Conservation (phyloP, 2,888 invertebrate species). For the Gisinianus flammeolus region DNA sequence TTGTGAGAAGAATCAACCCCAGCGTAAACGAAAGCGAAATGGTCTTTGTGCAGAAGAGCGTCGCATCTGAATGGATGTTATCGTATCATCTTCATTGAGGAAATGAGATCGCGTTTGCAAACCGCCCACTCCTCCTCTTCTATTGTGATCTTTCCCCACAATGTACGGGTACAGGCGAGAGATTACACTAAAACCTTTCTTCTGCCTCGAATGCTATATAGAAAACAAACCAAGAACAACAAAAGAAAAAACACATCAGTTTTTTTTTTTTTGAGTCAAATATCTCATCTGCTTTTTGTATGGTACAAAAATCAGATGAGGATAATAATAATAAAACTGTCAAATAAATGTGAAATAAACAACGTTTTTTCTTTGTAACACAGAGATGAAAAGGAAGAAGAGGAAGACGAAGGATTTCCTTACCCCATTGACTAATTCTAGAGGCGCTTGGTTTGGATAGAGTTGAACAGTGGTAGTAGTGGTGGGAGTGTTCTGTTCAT, state of each 20-base stretch:
- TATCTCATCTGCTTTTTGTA: no score
- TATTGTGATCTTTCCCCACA: background rate
- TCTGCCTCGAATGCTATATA: background rate
- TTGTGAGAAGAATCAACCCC: no score
- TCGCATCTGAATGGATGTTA: conserved; percentile 11
- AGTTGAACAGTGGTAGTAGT: background rate
- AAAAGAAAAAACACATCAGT: no score
- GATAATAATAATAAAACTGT: background rate
- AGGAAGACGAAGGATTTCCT: no score
- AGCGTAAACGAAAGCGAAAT: conserved; percentile 23
- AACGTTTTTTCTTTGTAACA: no score
- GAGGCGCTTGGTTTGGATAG: background rate
- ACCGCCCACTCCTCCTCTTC: background rate
- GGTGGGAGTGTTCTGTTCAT: background rate
- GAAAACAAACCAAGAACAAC: background rate
- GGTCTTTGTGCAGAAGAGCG: background rate
- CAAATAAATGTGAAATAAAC: no score
- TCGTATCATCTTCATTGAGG: conserved; percentile 12
- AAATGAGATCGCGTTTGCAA: conserved; percentile 20
- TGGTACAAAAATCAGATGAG: background rate
- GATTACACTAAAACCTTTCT: conserved; percentile 33
- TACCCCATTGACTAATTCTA: no score
- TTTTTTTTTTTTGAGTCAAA: no score
- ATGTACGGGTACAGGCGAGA: conserved; percentile 13
- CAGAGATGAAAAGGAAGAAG: no score